Conservation (phyloP, 92 coral and sea anemone species). For the Pocillopora grandis region DNA sequence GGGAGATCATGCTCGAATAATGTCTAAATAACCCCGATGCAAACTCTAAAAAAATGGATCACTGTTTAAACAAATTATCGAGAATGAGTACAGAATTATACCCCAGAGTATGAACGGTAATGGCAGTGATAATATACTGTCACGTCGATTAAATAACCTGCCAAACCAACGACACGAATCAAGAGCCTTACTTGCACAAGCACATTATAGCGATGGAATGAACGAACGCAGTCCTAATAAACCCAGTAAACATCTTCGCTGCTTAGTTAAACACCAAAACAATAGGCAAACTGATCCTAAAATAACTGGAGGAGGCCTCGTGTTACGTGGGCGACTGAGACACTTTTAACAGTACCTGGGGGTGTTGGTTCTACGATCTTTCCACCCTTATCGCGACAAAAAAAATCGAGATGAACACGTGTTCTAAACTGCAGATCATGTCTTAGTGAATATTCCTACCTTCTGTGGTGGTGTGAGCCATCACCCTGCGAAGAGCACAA, state of each 20-base stretch:
- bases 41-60: background rate
- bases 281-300: conserved; percentile 48
- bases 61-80: conserved; percentile 15
- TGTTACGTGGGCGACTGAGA: conserved; percentile 50
- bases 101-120: conserved; percentile 4
- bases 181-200: background rate
- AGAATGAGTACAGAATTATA: conserved; percentile 18
- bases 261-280: conserved; percentile 63
- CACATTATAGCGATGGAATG: background rate
- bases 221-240: background rate
- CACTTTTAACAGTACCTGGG: conserved; percentile 16
- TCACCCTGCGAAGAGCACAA: conserved; percentile 49
- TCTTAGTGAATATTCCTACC: conserved; percentile 46
- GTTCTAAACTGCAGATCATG: background rate
- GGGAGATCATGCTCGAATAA: background rate
- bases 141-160: conserved; percentile 30
- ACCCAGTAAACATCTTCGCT: conserved; percentile 4
- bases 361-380: conserved; percentile 48
- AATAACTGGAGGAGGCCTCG: conserved; percentile 31
- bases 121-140: conserved; percentile 34
- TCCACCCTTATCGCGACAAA: conserved; percentile 13
- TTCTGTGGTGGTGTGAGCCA: conserved; percentile 75
- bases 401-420: background rate
- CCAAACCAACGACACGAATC: conserved; percentile 27
- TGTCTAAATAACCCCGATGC: background rate